These are phyloP conservation scores for Cyclophora albipunctata DNA, from an alignment of 2,888 invertebrate species.

Conservation along the genomic window DNA sequence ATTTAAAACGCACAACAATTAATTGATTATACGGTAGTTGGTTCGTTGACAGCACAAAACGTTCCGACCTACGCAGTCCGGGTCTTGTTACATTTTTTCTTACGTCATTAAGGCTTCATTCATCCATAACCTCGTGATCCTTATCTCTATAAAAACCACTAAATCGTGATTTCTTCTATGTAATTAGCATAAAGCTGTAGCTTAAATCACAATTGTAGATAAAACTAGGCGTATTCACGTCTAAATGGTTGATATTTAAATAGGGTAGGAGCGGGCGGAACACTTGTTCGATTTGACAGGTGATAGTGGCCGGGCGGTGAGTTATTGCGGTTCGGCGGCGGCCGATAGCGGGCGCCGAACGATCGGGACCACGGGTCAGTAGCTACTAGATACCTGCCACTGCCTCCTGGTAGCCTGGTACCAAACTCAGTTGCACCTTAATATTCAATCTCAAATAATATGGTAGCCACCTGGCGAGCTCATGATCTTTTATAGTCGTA, in stretches of 20 bases:
- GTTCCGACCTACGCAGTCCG: slow-evolving; percentile 10
- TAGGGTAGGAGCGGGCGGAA: slow-evolving; percentile 59
- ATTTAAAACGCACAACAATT: slow-evolving; percentile 30
- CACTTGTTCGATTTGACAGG: slow-evolving; percentile 72
- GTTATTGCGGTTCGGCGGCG: slow-evolving; percentile 48
- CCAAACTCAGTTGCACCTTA: too few species aligned
- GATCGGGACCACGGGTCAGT: slow-evolving; percentile 27
- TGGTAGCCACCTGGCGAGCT: too few species aligned
- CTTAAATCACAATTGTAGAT: slow-evolving; percentile 29
- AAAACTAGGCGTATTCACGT: slow-evolving; percentile 49
- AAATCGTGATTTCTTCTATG: slow-evolving; percentile 20
- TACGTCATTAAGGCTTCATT: slow-evolving; percentile 5
- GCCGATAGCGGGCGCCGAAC: slow-evolving; percentile 50
- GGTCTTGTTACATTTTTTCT: slow-evolving; percentile 3
- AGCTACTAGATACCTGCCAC: slow-evolving; percentile 10
- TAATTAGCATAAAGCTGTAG: slow-evolving; percentile 32
- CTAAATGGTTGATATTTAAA: slow-evolving; percentile 66
- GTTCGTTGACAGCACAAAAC: slow-evolving; percentile 20
- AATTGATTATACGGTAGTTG: slow-evolving; percentile 26
- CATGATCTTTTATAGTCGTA: too few species aligned
- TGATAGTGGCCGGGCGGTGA: slow-evolving; percentile 60
- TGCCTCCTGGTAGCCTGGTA: slow-evolving; percentile 15
- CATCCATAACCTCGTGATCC: slow-evolving; percentile 6
- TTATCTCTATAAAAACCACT: slow-evolving; percentile 6
- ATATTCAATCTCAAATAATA: too few species aligned